Percentiles rank a stretch among this genome's conserved stretches.
These are phyloP conservation scores for Cactoblastis cactorum DNA, from an alignment of 2,888 invertebrate species.

Conservation along the genomic window DNA sequence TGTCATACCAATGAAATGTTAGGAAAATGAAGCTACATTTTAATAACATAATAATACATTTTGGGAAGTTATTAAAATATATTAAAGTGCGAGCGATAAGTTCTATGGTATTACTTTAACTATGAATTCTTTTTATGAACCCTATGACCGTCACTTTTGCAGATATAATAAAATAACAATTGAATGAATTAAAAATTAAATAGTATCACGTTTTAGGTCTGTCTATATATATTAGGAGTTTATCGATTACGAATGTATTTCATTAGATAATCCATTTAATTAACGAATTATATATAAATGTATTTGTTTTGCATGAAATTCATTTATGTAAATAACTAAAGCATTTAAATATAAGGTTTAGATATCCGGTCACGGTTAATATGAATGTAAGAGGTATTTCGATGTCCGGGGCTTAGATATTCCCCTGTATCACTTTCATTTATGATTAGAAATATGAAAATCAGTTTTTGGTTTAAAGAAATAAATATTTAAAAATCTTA, in stretches of 20 bases:
- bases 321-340: conserved; percentile 36
- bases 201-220: background rate
- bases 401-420: conserved; percentile 20
- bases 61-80: too few species aligned
- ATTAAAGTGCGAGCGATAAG: too few species aligned
- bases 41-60: too few species aligned
- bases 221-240: background rate
- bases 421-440: conserved; percentile 30
- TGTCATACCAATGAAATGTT: too few species aligned
- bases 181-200: too few species aligned
- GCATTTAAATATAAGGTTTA: conserved; percentile 42
- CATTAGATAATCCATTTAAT: background rate
- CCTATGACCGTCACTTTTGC: too few species aligned
- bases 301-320: conserved; percentile 28
- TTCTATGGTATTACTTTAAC: too few species aligned
- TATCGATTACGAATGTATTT: background rate
- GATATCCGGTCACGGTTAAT: conserved; percentile 32
- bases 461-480: conserved; percentile 40
- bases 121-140: too few species aligned
- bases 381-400: conserved; percentile 27
- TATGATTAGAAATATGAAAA: conserved; percentile 30
- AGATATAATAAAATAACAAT: too few species aligned
- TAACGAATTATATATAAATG: conserved; percentile 20
- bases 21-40: too few species aligned
- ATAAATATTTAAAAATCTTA: conserved; percentile 29